A percentile compares a stretch with the other conserved stretches of the same genome.
phyloP scores from a whole-genome alignment of 2,113 vertebrate genomes.

The Phrynosoma blainvillii region DNA sequence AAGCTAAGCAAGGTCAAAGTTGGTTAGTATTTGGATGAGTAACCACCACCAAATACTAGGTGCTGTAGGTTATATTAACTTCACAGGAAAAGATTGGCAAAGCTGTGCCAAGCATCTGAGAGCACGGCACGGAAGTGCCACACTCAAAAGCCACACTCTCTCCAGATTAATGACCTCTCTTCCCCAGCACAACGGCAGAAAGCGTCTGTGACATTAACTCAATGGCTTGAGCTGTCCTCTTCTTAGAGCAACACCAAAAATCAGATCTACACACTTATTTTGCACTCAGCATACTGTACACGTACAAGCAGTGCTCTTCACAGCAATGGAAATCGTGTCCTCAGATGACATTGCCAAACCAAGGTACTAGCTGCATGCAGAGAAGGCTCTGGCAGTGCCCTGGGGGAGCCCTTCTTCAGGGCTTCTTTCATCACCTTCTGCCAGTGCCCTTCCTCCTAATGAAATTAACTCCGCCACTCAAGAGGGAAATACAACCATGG shows the following conservation, averaged over 20 bases:
- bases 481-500: too few relatives aligned
- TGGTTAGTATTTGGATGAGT: too few relatives aligned
- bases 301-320: neutral
- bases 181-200: neutral
- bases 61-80: too few relatives aligned
- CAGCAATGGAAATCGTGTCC: neutral
- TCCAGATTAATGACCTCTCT: neutral
- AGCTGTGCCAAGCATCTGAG: neutral
- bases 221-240: neutral
- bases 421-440: neutral
- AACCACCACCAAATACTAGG: too few relatives aligned
- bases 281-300: neutral
- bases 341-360: neutral
- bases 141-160: neutral
- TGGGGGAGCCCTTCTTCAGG: neutral
- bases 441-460: neutral
- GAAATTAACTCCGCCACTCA: neutral
- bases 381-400: neutral
- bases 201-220: neutral
- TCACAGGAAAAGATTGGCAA: too few relatives aligned
- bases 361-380: neutral
- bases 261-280: conserved; percentile 3
- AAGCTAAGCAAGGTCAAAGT: too few relatives aligned
- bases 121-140: neutral
- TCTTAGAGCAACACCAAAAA: neutral